Percentiles rank a stretch among this genome's conserved stretches.
Evolutionary conservation across 2,888 invertebrate species (phyloP).

Genomic region (Oligia fasciuncula): DNA sequence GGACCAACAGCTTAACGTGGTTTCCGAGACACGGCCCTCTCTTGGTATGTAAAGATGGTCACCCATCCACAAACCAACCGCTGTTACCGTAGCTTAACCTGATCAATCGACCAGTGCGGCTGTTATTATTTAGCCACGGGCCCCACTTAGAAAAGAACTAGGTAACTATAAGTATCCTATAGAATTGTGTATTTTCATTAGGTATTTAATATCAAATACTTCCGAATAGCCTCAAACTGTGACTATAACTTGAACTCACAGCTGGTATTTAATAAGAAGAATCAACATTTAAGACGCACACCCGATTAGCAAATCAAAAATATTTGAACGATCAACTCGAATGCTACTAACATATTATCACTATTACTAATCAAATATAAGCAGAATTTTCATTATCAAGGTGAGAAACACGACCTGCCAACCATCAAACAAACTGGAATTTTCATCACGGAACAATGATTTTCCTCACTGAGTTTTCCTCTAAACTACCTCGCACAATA

Average conservation of each 20-base stretch:
- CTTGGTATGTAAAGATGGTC: too few species aligned
- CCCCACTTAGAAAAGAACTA: not conserved
- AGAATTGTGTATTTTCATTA: not conserved
- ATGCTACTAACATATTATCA: slow-evolving; percentile 17
- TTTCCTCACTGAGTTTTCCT: slow-evolving; percentile 42
- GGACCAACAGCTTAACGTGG: too few species aligned
- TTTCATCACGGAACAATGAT: slow-evolving; percentile 22
- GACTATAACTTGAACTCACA: not conserved
- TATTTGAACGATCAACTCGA: slow-evolving; percentile 43
- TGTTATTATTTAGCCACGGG: too few species aligned
- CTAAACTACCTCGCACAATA: not conserved
- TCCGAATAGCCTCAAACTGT: not conserved
- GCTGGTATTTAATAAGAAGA: not conserved
- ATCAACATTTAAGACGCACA: not conserved
- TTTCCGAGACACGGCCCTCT: too few species aligned
- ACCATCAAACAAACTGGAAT: slow-evolving; percentile 7
- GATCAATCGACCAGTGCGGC: too few species aligned
- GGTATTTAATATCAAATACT: not conserved
- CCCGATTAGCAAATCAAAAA: slow-evolving; percentile 12
- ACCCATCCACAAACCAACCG: too few species aligned
- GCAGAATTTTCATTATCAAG: slow-evolving; percentile 29
- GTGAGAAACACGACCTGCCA: slow-evolving; percentile 3
- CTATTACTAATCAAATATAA: slow-evolving; percentile 22
- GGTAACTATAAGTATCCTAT: not conserved
- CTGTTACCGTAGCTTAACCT: too few species aligned